Evolutionary conservation across 1,140 invertebrate species (phyloP), one percentile per base, ranked within the genome.

Genomic region (Papilio xuthus): DNA sequence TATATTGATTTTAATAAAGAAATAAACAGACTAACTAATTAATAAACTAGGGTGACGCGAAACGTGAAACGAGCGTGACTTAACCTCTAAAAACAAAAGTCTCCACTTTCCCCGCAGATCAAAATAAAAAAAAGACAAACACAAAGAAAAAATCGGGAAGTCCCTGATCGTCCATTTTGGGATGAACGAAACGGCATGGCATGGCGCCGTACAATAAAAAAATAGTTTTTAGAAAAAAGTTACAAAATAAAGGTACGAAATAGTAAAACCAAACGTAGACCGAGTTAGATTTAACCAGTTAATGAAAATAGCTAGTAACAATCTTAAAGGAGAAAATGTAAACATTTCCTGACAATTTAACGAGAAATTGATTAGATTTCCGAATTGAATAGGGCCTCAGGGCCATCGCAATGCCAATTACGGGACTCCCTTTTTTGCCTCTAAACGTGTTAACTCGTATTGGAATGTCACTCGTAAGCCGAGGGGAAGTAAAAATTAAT

Each of bases 281-380:
- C 9, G 23, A 32, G 13, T 67, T 60, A 26, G 56, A 60, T 32
- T 2, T 67, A 15, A 67, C 60, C 26, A 67, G 60, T 32, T 67
- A 67, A 67, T 67, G 60, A 67, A 67, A 67, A 44, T 73, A 47
- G 41, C 41, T 42, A 18, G 71, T 73, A 73, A 73, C 42, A 44
- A 73, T 73, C 37, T 72, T 73, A 73, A 73, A 44, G 7, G 42
- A 26, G 71, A 47, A 73, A 73, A 73, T 47, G 71, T 73, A 73
- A 73, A 73, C 71, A 73, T 73, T 73, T 73, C 71, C 71, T 73
- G 71, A 73, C 71, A 73, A 73, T 73, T 73, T 73, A 73, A 73
- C 71, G 71, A 73, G 71, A 73, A 73, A 47, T 73, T 73, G 71
- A 73, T 73, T 73, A 73, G 71, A 73, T 73, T 73, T 73, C 71